Conservation (phyloP, 2,888 invertebrate species). For the Eupithecia abbreviata region DNA sequence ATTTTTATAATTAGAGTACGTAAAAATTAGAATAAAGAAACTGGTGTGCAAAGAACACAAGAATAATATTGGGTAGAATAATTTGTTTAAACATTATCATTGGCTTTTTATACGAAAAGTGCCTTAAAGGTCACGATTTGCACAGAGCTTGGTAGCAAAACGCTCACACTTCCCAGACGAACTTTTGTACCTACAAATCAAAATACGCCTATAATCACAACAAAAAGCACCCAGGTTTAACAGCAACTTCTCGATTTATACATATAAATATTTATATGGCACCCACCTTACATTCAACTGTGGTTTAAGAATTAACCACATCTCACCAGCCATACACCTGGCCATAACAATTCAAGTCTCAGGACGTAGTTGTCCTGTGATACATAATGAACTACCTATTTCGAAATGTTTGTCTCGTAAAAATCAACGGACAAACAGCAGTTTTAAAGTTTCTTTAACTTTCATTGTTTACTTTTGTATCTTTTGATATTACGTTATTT, state of each 20-base stretch:
- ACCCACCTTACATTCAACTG: constrained; percentile 76
- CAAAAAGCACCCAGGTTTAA: constrained; percentile 70
- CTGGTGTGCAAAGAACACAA: constrained; percentile 29
- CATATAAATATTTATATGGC: constrained; percentile 61
- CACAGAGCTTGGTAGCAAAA: constrained; percentile 81
- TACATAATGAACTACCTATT: constrained; percentile 1
- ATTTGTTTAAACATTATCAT: constrained; percentile 57
- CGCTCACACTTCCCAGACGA: constrained; percentile 82
- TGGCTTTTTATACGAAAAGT: constrained; percentile 74
- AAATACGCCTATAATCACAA: constrained; percentile 71
- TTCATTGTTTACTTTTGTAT: constrained; percentile 32
- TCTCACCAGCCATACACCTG: constrained; percentile 28
- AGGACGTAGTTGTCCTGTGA: background rate
- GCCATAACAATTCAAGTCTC: constrained; percentile 6
- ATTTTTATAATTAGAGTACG: constrained; percentile 23
- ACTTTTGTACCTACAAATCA: constrained; percentile 67
- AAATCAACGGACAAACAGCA: constrained; percentile 11
- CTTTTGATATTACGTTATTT: constrained; percentile 29
- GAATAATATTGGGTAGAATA: constrained; percentile 35
- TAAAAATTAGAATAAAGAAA: constrained; percentile 14
- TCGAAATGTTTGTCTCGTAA: constrained; percentile 11
- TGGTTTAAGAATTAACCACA: constrained; percentile 29
- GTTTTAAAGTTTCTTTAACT: constrained; percentile 18
- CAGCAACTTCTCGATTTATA: constrained; percentile 60
- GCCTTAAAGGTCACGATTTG: constrained; percentile 69